Base-by-base conservation (phyloP, 2,113 vertebrate species). In the Phrynosoma blainvillii region DNA sequence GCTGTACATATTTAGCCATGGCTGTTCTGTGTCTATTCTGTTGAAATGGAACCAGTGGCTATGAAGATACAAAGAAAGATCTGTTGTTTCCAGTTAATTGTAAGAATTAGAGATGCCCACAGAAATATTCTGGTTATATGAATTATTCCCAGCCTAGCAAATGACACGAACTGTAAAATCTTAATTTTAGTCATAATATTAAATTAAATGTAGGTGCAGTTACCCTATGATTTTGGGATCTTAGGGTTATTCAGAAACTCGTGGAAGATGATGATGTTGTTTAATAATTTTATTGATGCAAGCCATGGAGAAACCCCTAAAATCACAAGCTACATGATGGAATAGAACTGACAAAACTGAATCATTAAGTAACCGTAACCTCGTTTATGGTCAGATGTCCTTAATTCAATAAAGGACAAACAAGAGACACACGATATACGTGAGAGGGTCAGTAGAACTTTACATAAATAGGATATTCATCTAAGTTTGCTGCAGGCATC, bases 401-500 rank as follows among this genome's bases (percentile, higher is more conserved):
- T 88, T 85, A 88, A 86, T 30, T 68, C 73, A 2, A 88, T 87
- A 87, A 66, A 4, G 79, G 30, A 84, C 66, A 86, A 75, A 80
- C 66, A 82, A 94, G 91, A 93, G 93, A 52, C 32, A 89, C 4
- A 0, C 75, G 42, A 0, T 62, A 79, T 42, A 79, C 83, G 88
- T 90, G 92, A 87, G 89, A 76, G 78, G 92, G 89, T 87, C 90
- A 84, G 91, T 93, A 95, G 92, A 93, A 93, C 90, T 94, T 92
- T 91, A 94, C 91, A 93, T 94, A 95, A 90, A 87, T 89, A 65
- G 91, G 90, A 92, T 91, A 92, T 93, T 94, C 92, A 92, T 90
- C 2, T 83, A 91, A 91, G 89, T 92, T 93, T 94, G 93, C 95
- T 92, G 93, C 90, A 96, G 92, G 88, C 90, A 91, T 95, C 94